Base-by-base conservation (phyloP, 2,888 invertebrate genomes). In the Scelioninae gen. 2 region DNA sequence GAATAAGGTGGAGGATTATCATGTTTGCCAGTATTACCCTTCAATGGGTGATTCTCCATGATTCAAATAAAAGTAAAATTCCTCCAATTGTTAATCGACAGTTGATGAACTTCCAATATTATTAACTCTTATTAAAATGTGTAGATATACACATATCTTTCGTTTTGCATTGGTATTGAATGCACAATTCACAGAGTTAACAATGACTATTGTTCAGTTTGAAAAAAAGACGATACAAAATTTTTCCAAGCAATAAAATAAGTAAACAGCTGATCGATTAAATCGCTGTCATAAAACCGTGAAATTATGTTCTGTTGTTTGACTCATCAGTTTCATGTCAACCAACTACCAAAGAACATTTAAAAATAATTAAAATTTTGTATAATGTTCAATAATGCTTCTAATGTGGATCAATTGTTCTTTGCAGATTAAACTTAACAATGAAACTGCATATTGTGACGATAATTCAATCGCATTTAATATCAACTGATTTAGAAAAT, bases 1-100 rank as follows among this genome's bases (percentile, higher is more conserved):
- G 67, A 41, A 22, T 67, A 67, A 1, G 67, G 67, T 1, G 67
- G 67, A 11, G 67, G 67, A 39, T 46, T 0, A n/a, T 61, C 60
- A 10, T 19, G 18, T 35, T 45, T 58, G 10, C 15, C 28, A 11
- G 31, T n/a, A 37, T 35, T 6, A 6, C 13, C 25, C 11, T 3
- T 39, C 2, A 52, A 22, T 22, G 37, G 52, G 2, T 13, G n/a
- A 18, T 1, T 37, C 10, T 52, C 52, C 52, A 52, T 52, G 22
- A 1, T 52, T 52, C 9, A 9, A 31, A n/a, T n/a, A 15, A 13
- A 31, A 15, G 7, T 6, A 16, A 25, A 28, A 19, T n/a, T 7
- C 7, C 16, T 16, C n/a, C n/a, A 39, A 15, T 39, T 39, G n/a
- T 15, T 9, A 39, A 16, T 16, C 15, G 9, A 15, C 5, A 16